Base-by-base conservation (phyloP, 2,888 invertebrate species). In the Yponomeuta plumbellus region DNA sequence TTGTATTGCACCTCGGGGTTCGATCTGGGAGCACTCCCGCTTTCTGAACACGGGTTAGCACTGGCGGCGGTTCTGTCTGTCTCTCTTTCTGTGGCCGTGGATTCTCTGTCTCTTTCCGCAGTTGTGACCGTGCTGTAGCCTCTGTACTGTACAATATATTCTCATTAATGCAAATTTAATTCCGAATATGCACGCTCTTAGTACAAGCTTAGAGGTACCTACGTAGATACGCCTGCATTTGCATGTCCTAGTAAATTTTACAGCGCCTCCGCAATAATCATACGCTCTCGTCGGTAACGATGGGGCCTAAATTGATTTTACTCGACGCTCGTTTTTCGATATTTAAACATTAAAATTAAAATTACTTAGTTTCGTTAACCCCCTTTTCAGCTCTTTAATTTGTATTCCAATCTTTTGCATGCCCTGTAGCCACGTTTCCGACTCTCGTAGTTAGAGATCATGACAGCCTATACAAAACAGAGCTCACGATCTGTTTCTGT, bases 71-170 rank as follows among this genome's bases (percentile, higher is more conserved):
- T 84, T 86, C 88, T 90, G 91, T 91, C 92, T 92, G 92, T 91
- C 89, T 86, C 92, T 92, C 91, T 91, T 91, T 88, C 92, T 91
- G 92, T 91, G 92, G 91, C 86, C 84, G 88, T 86, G 90, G 89
- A 83, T 84, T 68, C 65, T 66, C 84, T 52, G 74, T 83, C 83
- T 80, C 84, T 85, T 82, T 21, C 8, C 23, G 40, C 22, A 52
- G 52, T 64, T 23, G 13, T 59, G 65, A 58, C 65, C n/a, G 56
- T 80, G 44, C 75, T 71, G 79, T 86, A 85, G 85, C 74, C 76
- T 76, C 77, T 77, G 23, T 61, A 67, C 68, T 52, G 61, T 22
- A 65, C 59, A 56, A 13, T 44, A 44, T 63, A 59, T 59, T 59
- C 44, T 52, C 58, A 61, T 66, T 66, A 52, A 66, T 61, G 66